Conservation (phyloP, 64 coral and sea anemone genomes). For the Montipora foliosa region DNA sequence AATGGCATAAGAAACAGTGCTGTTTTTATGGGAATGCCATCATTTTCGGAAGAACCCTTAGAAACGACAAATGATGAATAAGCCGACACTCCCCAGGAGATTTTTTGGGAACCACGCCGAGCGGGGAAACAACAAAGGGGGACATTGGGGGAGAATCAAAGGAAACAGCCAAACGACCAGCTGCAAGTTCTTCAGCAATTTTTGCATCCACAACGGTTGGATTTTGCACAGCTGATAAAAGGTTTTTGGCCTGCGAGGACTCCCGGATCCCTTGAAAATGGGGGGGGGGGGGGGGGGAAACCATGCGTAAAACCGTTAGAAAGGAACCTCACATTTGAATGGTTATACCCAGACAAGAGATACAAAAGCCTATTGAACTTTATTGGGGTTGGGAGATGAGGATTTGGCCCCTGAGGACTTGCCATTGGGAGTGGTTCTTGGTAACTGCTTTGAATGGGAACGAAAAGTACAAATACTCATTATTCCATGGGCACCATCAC, state of each 20-base stretch:
- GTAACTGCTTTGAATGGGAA: background rate
- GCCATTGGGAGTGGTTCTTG: background rate
- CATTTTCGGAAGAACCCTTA: slow-evolving; percentile 25
- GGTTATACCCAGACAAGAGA: slow-evolving; percentile 32
- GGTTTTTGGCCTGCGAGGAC: slow-evolving; percentile 5
- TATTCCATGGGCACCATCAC: background rate
- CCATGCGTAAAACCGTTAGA: background rate
- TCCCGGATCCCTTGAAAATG: background rate
- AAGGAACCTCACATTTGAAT: background rate
- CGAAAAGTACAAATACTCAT: background rate
- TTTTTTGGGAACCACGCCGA: slow-evolving; percentile 25
- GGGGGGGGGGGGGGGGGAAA: background rate
- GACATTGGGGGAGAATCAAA: background rate
- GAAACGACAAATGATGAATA: slow-evolving; percentile 24
- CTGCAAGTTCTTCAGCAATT: background rate
- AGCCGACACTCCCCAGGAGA: background rate
- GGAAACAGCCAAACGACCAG: slow-evolving; percentile 14
- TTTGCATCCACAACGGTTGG: background rate
- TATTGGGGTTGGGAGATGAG: slow-evolving; percentile 35
- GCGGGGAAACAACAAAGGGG: slow-evolving; percentile 26
- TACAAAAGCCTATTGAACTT: background rate
- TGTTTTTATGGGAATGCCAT: background rate
- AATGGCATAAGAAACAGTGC: background rate
- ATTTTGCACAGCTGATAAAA: background rate
- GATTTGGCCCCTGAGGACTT: slow-evolving; percentile 9